phyloP scores from a whole-genome alignment of 2,797 vertebrate genomes.

The Arnoldichthys spilopterus region DNA sequence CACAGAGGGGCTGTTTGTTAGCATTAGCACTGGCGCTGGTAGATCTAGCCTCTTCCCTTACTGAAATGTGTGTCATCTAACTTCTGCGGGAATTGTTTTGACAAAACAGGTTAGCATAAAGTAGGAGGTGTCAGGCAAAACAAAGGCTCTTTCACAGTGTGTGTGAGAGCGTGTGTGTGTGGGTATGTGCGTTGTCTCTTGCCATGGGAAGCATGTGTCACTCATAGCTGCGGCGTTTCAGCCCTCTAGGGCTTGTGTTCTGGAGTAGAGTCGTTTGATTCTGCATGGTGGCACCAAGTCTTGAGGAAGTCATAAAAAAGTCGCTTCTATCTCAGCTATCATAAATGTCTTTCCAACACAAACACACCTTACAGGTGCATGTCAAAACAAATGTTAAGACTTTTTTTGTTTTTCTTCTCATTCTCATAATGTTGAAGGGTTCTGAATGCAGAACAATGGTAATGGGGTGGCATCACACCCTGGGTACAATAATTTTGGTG shows the following conservation, averaged over 20 bases:
- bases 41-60: slow-evolving; percentile 78
- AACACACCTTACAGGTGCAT: slow-evolving; percentile 77
- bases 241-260: slow-evolving; percentile 84
- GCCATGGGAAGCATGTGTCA: slow-evolving; percentile 79
- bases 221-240: slow-evolving; percentile 80
- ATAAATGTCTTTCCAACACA: slow-evolving; percentile 69
- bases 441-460: slow-evolving; percentile 27
- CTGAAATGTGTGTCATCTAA: slow-evolving; percentile 79
- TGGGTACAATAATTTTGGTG: not conserved
- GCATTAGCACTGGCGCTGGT: slow-evolving; percentile 77
- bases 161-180: slow-evolving; percentile 55
- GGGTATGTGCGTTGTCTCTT: slow-evolving; percentile 40
- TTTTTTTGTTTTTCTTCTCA: slow-evolving; percentile 28
- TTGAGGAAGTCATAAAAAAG: slow-evolving; percentile 75
- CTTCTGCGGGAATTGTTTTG: slow-evolving; percentile 85
- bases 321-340: slow-evolving; percentile 72
- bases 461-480: not conserved
- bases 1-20: slow-evolving; percentile 72
- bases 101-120: slow-evolving; percentile 85
- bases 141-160: slow-evolving; percentile 71
- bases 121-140: slow-evolving; percentile 76
- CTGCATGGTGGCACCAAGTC: slow-evolving; percentile 78
- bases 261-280: slow-evolving; percentile 80
- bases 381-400: slow-evolving; percentile 63
- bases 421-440: slow-evolving; percentile 17